Percentiles rank a stretch among this genome's conserved stretches.
Evolutionary conservation across 2,797 vertebrate species (phyloP).

Genomic region (Mormyrus proboscirostris): DNA sequence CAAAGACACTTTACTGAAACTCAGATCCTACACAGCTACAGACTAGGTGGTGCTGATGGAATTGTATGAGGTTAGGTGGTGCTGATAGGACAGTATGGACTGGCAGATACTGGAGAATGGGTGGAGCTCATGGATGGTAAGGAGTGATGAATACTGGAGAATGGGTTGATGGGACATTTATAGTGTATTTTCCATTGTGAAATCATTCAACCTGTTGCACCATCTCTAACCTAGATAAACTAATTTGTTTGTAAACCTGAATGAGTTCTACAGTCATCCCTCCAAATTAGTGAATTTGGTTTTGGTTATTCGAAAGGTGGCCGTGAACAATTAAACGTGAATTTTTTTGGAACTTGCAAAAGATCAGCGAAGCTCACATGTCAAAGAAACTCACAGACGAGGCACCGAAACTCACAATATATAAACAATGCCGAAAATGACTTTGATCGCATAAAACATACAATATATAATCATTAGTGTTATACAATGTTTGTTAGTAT

Average conservation of each 20-base stretch:
- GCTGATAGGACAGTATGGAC: background rate
- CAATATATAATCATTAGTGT: background rate
- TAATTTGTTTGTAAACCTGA: background rate
- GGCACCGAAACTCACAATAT: background rate
- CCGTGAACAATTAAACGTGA: background rate
- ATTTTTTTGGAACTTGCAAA: background rate
- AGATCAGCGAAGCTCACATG: background rate
- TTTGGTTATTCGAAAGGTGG: background rate
- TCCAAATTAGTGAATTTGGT: background rate
- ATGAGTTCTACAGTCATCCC: background rate
- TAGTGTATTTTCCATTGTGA: background rate
- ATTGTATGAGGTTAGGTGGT: background rate
- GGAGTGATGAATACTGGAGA: too few species aligned
- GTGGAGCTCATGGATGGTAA: background rate
- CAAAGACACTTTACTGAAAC: background rate
- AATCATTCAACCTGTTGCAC: background rate
- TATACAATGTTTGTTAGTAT: background rate
- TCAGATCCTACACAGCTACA: background rate
- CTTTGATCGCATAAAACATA: background rate
- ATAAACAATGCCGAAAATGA: background rate
- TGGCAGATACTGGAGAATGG: background rate
- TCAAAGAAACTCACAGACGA: background rate
- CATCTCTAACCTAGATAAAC: background rate
- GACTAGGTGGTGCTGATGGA: background rate
- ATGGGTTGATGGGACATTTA: background rate